Conservation (phyloP, 1,140 invertebrate genomes). For the Drosophila subobscura region DNA sequence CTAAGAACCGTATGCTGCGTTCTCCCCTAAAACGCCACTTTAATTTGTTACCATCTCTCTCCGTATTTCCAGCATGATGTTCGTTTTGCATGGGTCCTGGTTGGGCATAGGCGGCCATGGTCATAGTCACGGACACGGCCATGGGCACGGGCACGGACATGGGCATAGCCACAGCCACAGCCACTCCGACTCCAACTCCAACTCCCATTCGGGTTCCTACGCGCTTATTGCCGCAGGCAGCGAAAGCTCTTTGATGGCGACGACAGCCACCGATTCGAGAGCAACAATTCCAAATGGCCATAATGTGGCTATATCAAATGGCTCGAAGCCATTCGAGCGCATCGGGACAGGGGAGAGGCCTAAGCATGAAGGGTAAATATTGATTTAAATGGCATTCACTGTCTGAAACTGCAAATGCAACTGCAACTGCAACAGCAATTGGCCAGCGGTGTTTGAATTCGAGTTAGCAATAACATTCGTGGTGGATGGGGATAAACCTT, state of each 20-base stretch:
- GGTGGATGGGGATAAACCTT: not conserved
- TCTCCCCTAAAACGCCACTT: not conserved
- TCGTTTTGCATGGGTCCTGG: constrained; percentile 88
- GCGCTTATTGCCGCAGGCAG: not conserved
- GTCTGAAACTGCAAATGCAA: constrained; percentile 25
- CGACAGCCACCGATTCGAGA: constrained; percentile 6
- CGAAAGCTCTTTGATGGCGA: constrained; percentile 15
- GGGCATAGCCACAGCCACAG: constrained; percentile 39
- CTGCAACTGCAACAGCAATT: no score
- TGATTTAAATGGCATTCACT: constrained; percentile 40
- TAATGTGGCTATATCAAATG: constrained; percentile 52
- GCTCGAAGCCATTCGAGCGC: constrained; percentile 42
- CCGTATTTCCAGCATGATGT: constrained; percentile 87
- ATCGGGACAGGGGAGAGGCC: constrained; percentile 17
- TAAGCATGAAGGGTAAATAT: constrained; percentile 9
- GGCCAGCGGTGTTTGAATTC: constrained; percentile 24
- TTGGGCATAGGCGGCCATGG: constrained; percentile 61
- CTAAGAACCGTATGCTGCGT: no score
- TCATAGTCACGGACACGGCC: constrained; percentile 57
- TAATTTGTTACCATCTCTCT: constrained; percentile 21
- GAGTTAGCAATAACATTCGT: constrained; percentile 6
- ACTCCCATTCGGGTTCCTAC: constrained; percentile 16
- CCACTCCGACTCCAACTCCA: constrained; percentile 37
- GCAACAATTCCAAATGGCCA: constrained; percentile 26
- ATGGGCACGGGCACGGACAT: constrained; percentile 45